These are phyloP conservation scores for Rhizomys pruinosus DNA, from an alignment of 2,113 vertebrate genomes.

Conservation along the genomic window DNA sequence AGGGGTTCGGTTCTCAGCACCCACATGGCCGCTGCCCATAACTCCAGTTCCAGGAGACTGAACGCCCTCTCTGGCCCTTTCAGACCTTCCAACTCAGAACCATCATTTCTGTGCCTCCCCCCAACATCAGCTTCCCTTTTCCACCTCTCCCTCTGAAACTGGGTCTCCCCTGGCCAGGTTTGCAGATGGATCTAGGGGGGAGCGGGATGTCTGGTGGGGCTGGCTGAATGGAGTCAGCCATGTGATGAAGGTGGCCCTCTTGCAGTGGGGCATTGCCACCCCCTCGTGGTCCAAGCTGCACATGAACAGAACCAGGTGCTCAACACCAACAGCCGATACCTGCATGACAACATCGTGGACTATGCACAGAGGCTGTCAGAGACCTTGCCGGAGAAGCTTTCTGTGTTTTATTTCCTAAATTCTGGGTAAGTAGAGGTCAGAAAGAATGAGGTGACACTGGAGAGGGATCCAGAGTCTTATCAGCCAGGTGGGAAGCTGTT, in stretches of 20 bases:
- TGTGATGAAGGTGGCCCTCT: constrained; percentile 62
- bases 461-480: neutral
- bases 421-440: constrained; percentile 90
- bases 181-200: neutral
- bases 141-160: neutral
- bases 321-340: constrained; percentile 94
- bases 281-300: constrained; percentile 92
- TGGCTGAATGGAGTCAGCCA: neutral
- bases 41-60: no score
- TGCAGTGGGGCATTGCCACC: constrained; percentile 96
- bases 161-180: neutral
- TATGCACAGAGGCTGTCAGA: constrained; percentile 92
- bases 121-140: neutral
- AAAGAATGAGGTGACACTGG: neutral
- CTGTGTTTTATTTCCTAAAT: constrained; percentile 95
- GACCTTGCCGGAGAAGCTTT: constrained; percentile 91
- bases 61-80: no score
- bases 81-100: neutral
- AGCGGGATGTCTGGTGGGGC: neutral
- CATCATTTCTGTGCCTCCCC: neutral
- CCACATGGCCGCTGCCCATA: no score
- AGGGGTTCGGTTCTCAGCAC: no score
- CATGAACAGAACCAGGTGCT: constrained; percentile 92
- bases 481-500: neutral
- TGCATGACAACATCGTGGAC: constrained; percentile 93